A percentile compares a stretch with the other conserved stretches of the same genome.
Evolutionary conservation across 2,888 invertebrate species (phyloP).

Genomic region (Nomada fucata): DNA sequence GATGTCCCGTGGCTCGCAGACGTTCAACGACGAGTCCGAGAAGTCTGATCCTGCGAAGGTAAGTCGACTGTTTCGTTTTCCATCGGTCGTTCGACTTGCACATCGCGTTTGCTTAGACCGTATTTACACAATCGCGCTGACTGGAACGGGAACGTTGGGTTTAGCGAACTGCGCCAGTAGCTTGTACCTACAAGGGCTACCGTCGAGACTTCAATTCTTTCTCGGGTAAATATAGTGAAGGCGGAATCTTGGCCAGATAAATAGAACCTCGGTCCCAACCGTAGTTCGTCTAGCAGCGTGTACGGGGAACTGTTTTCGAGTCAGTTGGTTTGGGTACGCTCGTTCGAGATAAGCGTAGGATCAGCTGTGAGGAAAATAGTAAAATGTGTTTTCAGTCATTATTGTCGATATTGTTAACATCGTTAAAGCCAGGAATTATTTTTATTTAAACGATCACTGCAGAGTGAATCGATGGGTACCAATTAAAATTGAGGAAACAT

Average conservation of each 20-base stretch:
- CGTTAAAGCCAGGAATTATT: no score
- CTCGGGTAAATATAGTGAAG: slow-evolving; percentile 21
- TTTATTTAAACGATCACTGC: no score
- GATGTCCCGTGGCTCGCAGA: slow-evolving; percentile 79
- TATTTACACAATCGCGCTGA: slow-evolving; percentile 16
- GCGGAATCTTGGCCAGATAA: slow-evolving; percentile 23
- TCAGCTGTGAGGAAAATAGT: slow-evolving; percentile 10
- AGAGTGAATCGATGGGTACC: no score
- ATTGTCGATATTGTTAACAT: background rate
- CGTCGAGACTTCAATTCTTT: slow-evolving; percentile 26
- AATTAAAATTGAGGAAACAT: no score
- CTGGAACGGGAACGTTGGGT: background rate
- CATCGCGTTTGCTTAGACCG: slow-evolving; percentile 11
- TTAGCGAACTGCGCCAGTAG: background rate
- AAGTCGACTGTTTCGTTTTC: slow-evolving; percentile 48
- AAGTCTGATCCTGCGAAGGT: slow-evolving; percentile 82
- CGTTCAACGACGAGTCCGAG: slow-evolving; percentile 77
- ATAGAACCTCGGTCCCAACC: background rate
- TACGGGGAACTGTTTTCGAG: background rate
- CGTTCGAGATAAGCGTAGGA: slow-evolving; percentile 14
- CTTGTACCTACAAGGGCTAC: background rate
- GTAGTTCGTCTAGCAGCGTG: background rate
- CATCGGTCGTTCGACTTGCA: slow-evolving; percentile 32
- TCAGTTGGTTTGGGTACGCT: background rate
- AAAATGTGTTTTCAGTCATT: background rate